Evolutionary conservation across 2,797 vertebrate species (phyloP).

Genomic region (Leptatherina wallacei): DNA sequence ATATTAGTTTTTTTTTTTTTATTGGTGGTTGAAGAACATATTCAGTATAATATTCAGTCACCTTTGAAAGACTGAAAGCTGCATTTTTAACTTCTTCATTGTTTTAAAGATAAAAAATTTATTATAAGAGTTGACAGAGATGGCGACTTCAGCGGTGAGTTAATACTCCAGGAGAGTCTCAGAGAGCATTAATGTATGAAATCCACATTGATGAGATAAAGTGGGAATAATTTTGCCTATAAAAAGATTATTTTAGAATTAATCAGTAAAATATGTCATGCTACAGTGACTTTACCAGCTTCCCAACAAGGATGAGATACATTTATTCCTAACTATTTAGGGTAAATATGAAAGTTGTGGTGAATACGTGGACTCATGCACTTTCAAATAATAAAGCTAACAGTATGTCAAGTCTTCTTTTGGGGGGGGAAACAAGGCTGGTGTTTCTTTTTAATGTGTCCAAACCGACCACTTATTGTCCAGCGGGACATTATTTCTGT

Average conservation of each 20-base stretch:
- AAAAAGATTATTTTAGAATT: conserved; percentile 47
- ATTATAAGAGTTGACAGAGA: not conserved
- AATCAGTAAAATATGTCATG: conserved; percentile 57
- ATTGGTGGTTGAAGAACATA: not conserved
- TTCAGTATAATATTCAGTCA: not conserved
- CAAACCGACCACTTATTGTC: conserved; percentile 64
- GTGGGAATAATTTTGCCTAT: conserved; percentile 4
- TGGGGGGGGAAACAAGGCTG: not conserved
- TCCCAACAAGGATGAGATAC: not conserved
- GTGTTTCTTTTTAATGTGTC: conserved; percentile 24
- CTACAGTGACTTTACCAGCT: not conserved
- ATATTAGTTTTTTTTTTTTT: no score
- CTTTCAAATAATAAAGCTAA: not conserved
- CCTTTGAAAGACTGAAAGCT: not conserved
- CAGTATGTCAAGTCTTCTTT: not conserved
- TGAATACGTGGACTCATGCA: not conserved
- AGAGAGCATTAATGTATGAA: conserved; percentile 11
- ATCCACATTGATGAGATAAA: conserved; percentile 45
- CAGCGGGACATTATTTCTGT: conserved; percentile 58
- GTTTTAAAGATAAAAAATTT: not conserved
- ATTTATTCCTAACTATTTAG: conserved; percentile 7
- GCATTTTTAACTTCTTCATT: not conserved
- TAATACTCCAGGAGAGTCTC: conserved; percentile 9
- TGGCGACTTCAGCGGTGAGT: not conserved
- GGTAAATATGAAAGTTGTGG: not conserved